These are phyloP conservation scores for Atta texana DNA, from an alignment of 1,140 invertebrate genomes.

Conservation along the genomic window DNA sequence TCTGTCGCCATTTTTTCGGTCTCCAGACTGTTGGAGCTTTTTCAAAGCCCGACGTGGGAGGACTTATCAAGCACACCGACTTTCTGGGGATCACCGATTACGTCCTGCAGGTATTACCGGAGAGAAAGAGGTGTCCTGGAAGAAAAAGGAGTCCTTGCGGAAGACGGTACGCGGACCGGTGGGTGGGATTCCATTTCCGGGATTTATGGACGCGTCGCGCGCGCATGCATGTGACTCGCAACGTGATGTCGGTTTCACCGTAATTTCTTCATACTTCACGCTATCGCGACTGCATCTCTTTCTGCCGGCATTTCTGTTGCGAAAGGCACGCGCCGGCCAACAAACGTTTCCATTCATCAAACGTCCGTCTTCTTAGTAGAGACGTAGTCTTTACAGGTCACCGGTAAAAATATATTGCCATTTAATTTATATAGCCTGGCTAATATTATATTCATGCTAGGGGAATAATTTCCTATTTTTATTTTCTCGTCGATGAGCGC, in stretches of 20 bases:
- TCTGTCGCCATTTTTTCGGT: conserved; percentile 25
- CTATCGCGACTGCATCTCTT: conserved; percentile 45
- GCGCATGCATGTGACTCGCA: conserved; percentile 66
- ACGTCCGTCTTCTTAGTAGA: neutral
- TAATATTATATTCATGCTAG: neutral
- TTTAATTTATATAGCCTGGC: conserved; percentile 10
- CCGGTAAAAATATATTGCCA: neutral
- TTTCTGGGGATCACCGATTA: conserved; percentile 75
- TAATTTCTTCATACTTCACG: conserved; percentile 70
- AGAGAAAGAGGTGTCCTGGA: conserved; percentile 53
- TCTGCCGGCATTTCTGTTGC: conserved; percentile 11
- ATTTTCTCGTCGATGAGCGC: neutral
- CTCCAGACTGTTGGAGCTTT: conserved; percentile 63
- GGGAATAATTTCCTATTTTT: conserved; percentile 4
- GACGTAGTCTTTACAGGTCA: conserved; percentile 5
- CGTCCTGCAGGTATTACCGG: conserved; percentile 67
- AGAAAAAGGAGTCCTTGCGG: conserved; percentile 53
- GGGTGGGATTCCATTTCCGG: conserved; percentile 76
- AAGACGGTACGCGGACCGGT: conserved; percentile 46
- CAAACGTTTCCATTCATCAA: conserved; percentile 40
- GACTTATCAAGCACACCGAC: conserved; percentile 73
- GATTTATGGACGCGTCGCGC: conserved; percentile 76
- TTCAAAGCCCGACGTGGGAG: conserved; percentile 55
- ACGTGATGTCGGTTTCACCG: conserved; percentile 26
- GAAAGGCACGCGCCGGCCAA: conserved; percentile 32